Base-by-base conservation (phyloP, 2,888 invertebrate species). In the Cataglyphis altisquamis region DNA sequence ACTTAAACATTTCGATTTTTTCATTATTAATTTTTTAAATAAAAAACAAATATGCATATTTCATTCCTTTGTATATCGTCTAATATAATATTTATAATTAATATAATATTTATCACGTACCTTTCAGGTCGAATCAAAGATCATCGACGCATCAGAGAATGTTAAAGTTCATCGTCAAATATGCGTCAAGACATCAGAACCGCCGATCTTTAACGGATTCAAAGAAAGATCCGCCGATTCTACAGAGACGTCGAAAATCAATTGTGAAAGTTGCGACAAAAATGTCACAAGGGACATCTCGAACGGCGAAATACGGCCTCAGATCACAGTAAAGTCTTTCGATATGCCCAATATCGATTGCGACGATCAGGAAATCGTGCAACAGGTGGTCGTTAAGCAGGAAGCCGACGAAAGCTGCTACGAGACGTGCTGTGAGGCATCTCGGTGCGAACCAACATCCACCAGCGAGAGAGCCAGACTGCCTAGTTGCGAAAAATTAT, bases 341-440 rank as follows among this genome's bases (percentile, higher is more conserved):
- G 94, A 94, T 62, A 94, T 94, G 94, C 94, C 94, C 6, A 92
- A 89, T 41, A 94, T 94, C 64, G 94, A 94, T 25, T 91, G 88
- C 64, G 94, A 94, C n/a, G 94, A 94, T n/a, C 92, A 93, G 6
- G 89, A 91, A 4, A 52, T 52, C 48, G 74, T 90, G 45, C 88
- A 90, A 8, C 82, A 91, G 12, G 45, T 91, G 12, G 86, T 90
- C 4, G 90, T 92, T 12, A 93, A 92, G 25, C 89, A 90, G 21
- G 92, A 93, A 39, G 88, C 89, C 3, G 87, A 88, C 0, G 93
- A 91, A 12, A 83, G 81, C 0, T 64, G 63, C 25, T 90, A 83
- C 78, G 90, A 89, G 10, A 82, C 85, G 1, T 87, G 73, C 36
- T 68, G 81, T 36, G 86, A 86, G 57, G 55, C 63, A 5, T 62